These are phyloP conservation scores for Nephila pilipes DNA, from an alignment of 1,140 invertebrate genomes.

Conservation along the genomic window DNA sequence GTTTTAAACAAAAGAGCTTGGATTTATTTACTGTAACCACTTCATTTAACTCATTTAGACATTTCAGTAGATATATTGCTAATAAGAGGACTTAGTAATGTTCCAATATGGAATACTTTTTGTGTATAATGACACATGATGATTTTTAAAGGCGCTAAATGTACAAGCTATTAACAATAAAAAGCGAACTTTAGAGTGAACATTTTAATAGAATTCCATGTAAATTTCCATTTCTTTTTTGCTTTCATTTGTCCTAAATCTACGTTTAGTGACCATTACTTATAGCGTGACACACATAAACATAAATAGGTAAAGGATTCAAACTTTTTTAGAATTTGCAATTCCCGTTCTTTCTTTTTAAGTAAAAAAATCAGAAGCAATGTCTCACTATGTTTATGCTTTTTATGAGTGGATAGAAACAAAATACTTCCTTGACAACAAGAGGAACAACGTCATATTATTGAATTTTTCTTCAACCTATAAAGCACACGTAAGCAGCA, in stretches of 20 bases:
- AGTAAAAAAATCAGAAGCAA: not conserved
- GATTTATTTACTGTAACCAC: too few species aligned
- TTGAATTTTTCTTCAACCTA: too few species aligned
- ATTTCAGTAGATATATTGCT: too few species aligned
- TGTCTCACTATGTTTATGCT: not conserved
- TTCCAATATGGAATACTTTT: too few species aligned
- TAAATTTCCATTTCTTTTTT: not conserved
- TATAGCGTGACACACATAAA: not conserved
- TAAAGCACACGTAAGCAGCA: too few species aligned
- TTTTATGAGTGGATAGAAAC: not conserved
- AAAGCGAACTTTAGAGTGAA: not conserved
- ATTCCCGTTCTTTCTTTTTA: not conserved
- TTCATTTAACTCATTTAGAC: too few species aligned
- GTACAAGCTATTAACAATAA: not conserved
- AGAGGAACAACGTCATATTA: too few species aligned
- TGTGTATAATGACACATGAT: too few species aligned
- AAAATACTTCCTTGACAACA: conserved; percentile 25
- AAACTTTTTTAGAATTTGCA: not conserved
- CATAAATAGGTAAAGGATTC: not conserved
- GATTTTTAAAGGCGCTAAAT: too few species aligned
- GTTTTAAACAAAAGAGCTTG: too few species aligned
- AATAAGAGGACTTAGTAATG: too few species aligned
- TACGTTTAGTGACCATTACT: not conserved
- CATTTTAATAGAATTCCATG: not conserved
- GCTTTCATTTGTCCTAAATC: not conserved